phyloP scores from a whole-genome alignment of 2,113 vertebrate species.

The Calidris pugnax region DNA sequence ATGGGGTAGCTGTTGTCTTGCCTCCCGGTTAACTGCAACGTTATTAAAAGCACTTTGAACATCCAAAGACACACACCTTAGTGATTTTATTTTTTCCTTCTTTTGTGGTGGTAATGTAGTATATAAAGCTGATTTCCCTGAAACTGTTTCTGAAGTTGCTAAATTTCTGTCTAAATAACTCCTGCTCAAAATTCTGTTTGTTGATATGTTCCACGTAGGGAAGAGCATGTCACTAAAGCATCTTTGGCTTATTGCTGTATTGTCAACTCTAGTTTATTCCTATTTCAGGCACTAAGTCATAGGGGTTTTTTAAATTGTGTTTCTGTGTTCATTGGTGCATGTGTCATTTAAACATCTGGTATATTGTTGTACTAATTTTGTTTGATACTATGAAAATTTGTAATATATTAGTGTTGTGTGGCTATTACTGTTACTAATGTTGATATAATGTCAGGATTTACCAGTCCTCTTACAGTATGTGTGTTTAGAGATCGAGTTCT shows the following conservation, averaged over 20 bases:
- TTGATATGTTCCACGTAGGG: not conserved
- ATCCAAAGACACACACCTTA: not conserved
- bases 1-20: not conserved
- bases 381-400: not conserved
- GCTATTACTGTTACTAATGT: not conserved
- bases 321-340: not conserved
- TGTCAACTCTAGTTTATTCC: not conserved
- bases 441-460: not conserved
- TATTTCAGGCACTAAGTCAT: not conserved
- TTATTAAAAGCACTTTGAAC: not conserved
- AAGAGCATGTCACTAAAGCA: not conserved
- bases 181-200: not conserved
- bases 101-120: not conserved
- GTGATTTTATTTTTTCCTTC: not conserved
- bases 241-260: not conserved
- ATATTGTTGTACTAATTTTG: not conserved
- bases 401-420: not conserved
- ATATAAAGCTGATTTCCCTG: not conserved
- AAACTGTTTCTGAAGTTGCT: not conserved
- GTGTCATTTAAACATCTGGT: not conserved
- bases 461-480: not conserved
- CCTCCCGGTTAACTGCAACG: not conserved
- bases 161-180: not conserved
- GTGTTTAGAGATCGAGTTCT: not conserved
- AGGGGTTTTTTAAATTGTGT: not conserved